These are phyloP conservation scores for Mythimna pallens DNA, from an alignment of 2,888 invertebrate genomes.

Conservation along the genomic window DNA sequence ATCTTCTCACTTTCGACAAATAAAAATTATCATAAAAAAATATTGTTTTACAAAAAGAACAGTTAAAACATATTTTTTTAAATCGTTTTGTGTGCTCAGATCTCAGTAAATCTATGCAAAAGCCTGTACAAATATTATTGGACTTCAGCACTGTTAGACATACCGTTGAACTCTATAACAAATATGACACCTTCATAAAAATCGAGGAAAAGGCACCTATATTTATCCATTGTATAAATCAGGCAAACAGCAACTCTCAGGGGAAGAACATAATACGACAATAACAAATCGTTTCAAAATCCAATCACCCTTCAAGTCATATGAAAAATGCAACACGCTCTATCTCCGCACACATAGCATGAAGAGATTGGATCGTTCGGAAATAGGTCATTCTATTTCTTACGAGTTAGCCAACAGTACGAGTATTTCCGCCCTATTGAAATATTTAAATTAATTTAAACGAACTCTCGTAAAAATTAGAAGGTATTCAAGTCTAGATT, in stretches of 20 bases:
- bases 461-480: conserved; percentile 6
- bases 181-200: conserved; percentile 28
- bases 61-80: background rate
- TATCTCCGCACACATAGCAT: background rate
- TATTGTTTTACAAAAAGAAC: background rate
- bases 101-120: conserved; percentile 1
- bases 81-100: background rate
- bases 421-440: conserved; percentile 2
- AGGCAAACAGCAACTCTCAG: conserved; percentile 6
- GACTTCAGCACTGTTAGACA: background rate
- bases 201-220: background rate
- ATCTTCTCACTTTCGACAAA: conserved; percentile 30
- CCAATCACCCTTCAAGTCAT: background rate
- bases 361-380: conserved; percentile 11
- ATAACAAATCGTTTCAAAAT: background rate
- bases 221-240: conserved; percentile 16
- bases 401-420: conserved; percentile 11
- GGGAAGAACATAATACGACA: conserved; percentile 8
- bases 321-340: conserved; percentile 8
- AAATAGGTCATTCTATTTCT: conserved; percentile 26
- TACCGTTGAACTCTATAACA: conserved; percentile 15
- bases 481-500: conserved; percentile 17
- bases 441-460: conserved; percentile 14
- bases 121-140: conserved; percentile 29
- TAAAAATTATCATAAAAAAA: conserved; percentile 1